phyloP scores from a whole-genome alignment of 2,888 invertebrate genomes.

The Callinectes sapidus region DNA sequence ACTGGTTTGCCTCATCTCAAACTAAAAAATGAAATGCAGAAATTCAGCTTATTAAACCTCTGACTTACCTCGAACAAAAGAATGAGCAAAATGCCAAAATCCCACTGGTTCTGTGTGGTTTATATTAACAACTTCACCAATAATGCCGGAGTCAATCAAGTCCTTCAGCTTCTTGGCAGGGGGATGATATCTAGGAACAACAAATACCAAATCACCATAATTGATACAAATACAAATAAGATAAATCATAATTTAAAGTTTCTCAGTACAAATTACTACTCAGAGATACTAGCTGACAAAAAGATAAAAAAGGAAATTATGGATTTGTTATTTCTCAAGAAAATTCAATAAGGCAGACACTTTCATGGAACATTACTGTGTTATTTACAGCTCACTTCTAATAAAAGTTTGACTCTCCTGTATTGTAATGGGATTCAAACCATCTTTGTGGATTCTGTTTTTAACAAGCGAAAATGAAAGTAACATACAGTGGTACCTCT shows the following conservation, averaged over 20 bases:
- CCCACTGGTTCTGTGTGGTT: conserved; percentile 77
- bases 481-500: no score
- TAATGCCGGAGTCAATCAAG: conserved; percentile 76
- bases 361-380: no score
- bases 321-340: no score
- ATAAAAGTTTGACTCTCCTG: no score
- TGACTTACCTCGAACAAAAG: conserved; percentile 72
- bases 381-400: no score
- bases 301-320: no score
- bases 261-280: no score
- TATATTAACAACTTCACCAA: conserved; percentile 77
- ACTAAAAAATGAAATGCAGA: conserved; percentile 76
- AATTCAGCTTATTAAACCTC: conserved; percentile 76
- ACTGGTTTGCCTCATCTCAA: conserved; percentile 48
- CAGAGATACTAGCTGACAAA: no score
- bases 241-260: neutral
- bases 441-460: no score
- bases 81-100: conserved; percentile 77
- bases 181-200: conserved; percentile 74
- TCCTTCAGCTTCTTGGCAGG: conserved; percentile 75
- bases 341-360: no score
- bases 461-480: no score
- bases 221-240: neutral
- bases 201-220: neutral
- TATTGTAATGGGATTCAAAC: no score